Evolutionary conservation across 1,140 invertebrate species (phyloP).

Genomic region (Monochamus saltuarius): DNA sequence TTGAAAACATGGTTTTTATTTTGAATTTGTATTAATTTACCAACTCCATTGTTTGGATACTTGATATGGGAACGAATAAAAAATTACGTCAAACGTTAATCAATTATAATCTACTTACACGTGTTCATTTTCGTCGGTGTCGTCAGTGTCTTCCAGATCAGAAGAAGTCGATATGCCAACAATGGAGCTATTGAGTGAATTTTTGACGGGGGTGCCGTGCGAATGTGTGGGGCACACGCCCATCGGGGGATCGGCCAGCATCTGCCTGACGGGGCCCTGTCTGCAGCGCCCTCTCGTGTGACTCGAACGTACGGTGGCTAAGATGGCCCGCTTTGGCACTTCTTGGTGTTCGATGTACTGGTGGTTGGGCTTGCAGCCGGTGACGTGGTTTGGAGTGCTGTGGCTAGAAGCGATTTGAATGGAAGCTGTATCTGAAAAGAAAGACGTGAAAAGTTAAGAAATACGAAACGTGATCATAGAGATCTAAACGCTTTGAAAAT

Average conservation of each 20-base stretch:
- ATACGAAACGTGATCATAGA: neutral
- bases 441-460: constrained; percentile 1
- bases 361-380: constrained; percentile 31
- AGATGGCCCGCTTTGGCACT: constrained; percentile 46
- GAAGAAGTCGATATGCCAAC: constrained; percentile 35
- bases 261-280: constrained; percentile 45
- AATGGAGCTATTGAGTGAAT: constrained; percentile 26
- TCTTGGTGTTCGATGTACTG: constrained; percentile 43
- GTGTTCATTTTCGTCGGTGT: constrained; percentile 51
- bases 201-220: constrained; percentile 35
- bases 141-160: constrained; percentile 48
- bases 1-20: too few relatives aligned
- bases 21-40: too few relatives aligned
- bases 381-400: constrained; percentile 43
- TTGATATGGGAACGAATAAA: too few relatives aligned
- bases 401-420: constrained; percentile 43
- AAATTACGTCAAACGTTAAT: constrained; percentile 7
- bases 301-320: constrained; percentile 46
- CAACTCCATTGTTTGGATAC: too few relatives aligned
- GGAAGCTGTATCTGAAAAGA: constrained; percentile 36
- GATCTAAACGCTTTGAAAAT: too few relatives aligned
- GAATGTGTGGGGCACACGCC: constrained; percentile 38
- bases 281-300: constrained; percentile 46
- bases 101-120: constrained; percentile 35
- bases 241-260: constrained; percentile 39